These are phyloP conservation scores for Distichodus sexfasciatus DNA, from an alignment of 2,797 vertebrate species.

Conservation along the genomic window DNA sequence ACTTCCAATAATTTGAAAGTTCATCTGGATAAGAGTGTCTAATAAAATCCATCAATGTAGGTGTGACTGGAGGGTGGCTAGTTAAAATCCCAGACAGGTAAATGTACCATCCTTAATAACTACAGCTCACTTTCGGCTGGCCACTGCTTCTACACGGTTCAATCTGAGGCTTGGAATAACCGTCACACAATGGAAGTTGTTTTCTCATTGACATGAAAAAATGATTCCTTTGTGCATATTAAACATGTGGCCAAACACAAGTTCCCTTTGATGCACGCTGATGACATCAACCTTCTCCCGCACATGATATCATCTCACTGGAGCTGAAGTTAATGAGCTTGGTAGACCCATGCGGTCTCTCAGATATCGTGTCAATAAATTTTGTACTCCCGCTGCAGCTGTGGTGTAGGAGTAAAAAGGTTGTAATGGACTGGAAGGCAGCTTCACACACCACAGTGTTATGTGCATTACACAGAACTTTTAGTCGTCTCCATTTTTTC, in stretches of 20 bases:
- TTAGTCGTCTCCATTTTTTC: slow-evolving; percentile 1
- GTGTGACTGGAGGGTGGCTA: no score
- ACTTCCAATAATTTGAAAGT: no score
- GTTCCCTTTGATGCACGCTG: neutral
- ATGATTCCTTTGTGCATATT: neutral
- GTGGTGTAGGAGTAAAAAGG: neutral
- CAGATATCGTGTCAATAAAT: slow-evolving; percentile 11
- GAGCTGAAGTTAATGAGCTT: slow-evolving; percentile 9
- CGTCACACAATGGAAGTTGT: neutral
- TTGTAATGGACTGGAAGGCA: slow-evolving; percentile 13
- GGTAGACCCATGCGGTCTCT: neutral
- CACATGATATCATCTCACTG: slow-evolving; percentile 20
- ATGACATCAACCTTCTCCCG: neutral
- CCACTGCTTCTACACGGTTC: no score
- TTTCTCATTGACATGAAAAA: neutral
- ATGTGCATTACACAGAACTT: neutral
- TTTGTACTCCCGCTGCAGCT: neutral
- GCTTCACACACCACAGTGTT: neutral
- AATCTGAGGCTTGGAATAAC: no score
- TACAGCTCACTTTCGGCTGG: no score
- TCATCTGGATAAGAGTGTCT: no score
- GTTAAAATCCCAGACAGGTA: no score
- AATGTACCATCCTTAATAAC: no score
- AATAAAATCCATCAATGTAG: no score
- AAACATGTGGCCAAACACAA: neutral